These are phyloP conservation scores for Rhipidura dahli DNA, from an alignment of 2,113 vertebrate species.

Conservation along the genomic window DNA sequence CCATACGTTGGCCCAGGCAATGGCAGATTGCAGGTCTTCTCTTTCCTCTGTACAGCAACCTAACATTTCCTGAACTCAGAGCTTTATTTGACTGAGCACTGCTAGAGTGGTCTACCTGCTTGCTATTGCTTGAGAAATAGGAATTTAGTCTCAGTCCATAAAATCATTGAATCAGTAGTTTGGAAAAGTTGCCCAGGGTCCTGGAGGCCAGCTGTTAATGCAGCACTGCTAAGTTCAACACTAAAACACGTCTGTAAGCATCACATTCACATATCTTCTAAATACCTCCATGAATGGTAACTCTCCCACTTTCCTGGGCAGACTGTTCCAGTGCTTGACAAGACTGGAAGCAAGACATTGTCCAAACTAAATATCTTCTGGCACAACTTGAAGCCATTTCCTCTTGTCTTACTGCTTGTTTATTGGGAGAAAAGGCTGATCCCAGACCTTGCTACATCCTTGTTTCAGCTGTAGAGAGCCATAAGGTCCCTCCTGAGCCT, in stretches of 20 bases:
- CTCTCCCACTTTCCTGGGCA: not conserved
- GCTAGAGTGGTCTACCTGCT: not conserved
- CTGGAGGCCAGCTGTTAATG: not conserved
- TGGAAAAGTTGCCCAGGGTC: not conserved
- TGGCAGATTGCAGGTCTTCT: not conserved
- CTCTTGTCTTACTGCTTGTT: not conserved
- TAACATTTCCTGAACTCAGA: not conserved
- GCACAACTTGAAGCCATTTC: not conserved
- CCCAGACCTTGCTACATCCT: too few species aligned
- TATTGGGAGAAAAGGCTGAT: not conserved
- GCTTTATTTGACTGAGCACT: fast-evolving
- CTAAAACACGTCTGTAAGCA: not conserved
- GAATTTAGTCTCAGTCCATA: not conserved
- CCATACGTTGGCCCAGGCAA: fast-evolving
- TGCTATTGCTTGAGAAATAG: not conserved
- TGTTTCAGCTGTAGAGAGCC: not conserved
- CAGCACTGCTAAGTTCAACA: not conserved
- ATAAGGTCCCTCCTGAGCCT: not conserved
- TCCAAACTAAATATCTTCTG: not conserved
- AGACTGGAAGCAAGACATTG: too few species aligned
- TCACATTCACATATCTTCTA: not conserved
- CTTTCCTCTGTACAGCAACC: not conserved
- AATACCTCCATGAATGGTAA: not conserved
- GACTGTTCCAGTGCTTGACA: not conserved
- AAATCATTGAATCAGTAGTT: not conserved